Evolutionary conservation across 2,888 invertebrate species (phyloP).

Genomic region (Amaurobius ferox): DNA sequence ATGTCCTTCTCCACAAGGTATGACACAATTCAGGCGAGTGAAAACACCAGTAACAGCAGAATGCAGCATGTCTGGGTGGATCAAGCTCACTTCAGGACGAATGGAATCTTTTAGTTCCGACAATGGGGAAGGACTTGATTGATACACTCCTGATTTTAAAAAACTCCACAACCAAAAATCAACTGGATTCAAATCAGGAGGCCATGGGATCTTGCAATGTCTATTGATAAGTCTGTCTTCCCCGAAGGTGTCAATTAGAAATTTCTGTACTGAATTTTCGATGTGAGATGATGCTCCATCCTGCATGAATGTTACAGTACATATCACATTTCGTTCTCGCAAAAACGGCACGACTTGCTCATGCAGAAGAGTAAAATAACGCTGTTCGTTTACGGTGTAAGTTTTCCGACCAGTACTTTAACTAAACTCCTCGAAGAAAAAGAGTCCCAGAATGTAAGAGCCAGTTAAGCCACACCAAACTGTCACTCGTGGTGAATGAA

Average conservation of each 20-base stretch:
- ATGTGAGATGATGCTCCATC: no score
- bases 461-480: not conserved
- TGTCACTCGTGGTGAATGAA: not conserved
- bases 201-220: not conserved
- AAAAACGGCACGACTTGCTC: not conserved
- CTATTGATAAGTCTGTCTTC: not conserved
- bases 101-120: not conserved
- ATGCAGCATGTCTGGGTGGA: not conserved
- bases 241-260: no score
- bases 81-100: not conserved
- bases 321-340: no score
- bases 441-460: not conserved
- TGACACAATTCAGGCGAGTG: no score
- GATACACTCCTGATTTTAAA: not conserved
- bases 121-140: not conserved
- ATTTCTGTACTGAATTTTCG: no score
- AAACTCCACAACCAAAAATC: not conserved
- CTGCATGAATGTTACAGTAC: no score
- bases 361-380: conserved; percentile 16
- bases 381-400: conserved; percentile 19
- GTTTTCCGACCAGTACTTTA: not conserved
- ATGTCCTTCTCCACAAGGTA: not conserved
- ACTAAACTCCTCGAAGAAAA: not conserved
- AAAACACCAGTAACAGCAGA: not conserved
- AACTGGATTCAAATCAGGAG: not conserved